Evolutionary conservation across 2,113 vertebrate genomes (phyloP), one percentile per base, ranked within the genome.

Genomic region (Centropus unirufus): DNA sequence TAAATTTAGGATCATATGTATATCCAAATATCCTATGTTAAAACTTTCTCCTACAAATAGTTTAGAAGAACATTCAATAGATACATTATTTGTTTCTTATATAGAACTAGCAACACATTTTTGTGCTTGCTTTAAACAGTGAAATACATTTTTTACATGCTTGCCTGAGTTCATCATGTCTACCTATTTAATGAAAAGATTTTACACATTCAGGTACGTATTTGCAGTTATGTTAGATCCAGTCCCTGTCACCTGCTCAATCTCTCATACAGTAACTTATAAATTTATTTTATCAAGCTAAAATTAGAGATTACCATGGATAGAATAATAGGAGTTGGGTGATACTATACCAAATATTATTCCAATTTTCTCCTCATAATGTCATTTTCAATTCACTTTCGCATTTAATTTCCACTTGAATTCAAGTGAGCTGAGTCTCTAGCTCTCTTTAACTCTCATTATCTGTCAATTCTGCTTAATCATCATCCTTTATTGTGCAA

Each of bases 401-500:
- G 83, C 42, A 52, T 90, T 88, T 80, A 89, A 67, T 94, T 94
- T 95, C 51, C 55, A 63, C 52, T 77, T 69, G 51, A 74, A 91
- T 87, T 92, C 74, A 92, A 90, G 32, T 70, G 39, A 96, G 66
- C 46, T 55, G 73, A 49, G 30, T 77, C 54, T 79, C 36, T 76
- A 76, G 63, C 7, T 30, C 68, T 72, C 54, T 72, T 44, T 39
- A 58, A 79, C 12, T 78, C 55, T 74, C 15, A 47, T 91, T 87
- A 70, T 90, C 66, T 87, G 59, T 80, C 88, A 83, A 46, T 92
- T 66, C 78, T 70, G 30, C 52, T 90, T 90, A 88, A 88, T 94
- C 79, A 74, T 70, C 32, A 61, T 51, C 55, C 76, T 90, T 96
- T 90, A 75, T 81, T 90, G 30, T 49, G 55, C 52, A 90, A 96